Percentiles rank a stretch among this genome's conserved stretches.
Evolutionary conservation across 2,113 vertebrate species (phyloP).

Genomic region (Rostratula benghalensis): DNA sequence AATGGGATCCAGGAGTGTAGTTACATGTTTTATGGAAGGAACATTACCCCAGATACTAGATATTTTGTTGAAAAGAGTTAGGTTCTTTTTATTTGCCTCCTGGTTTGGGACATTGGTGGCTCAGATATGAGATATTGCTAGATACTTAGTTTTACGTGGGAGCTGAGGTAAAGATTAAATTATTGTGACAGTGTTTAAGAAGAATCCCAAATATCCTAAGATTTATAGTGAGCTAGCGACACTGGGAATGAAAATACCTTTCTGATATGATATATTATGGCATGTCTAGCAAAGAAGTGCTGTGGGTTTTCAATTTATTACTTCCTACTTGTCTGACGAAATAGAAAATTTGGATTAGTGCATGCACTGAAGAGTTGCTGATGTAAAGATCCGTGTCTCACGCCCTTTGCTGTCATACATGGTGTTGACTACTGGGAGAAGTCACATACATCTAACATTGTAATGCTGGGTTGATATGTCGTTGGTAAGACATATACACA

Average conservation of each 20-base stretch:
- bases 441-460: background rate
- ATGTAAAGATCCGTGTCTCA: background rate
- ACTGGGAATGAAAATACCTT: background rate
- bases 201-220: background rate
- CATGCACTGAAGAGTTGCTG: background rate
- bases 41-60: background rate
- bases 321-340: background rate
- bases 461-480: background rate
- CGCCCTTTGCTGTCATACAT: accelerated
- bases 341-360: background rate
- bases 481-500: background rate
- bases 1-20: background rate
- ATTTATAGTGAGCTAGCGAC: background rate
- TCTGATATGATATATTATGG: background rate
- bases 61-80: background rate
- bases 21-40: background rate
- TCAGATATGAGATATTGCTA: background rate
- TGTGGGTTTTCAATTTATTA: background rate
- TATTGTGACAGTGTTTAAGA: background rate
- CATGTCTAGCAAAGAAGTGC: background rate
- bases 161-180: background rate
- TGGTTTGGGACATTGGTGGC: background rate
- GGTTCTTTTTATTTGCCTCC: background rate
- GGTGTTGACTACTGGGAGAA: background rate
- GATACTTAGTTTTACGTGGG: background rate